Evolutionary conservation across 1,140 invertebrate genomes (phyloP).

Genomic region (Araneus ventricosus): DNA sequence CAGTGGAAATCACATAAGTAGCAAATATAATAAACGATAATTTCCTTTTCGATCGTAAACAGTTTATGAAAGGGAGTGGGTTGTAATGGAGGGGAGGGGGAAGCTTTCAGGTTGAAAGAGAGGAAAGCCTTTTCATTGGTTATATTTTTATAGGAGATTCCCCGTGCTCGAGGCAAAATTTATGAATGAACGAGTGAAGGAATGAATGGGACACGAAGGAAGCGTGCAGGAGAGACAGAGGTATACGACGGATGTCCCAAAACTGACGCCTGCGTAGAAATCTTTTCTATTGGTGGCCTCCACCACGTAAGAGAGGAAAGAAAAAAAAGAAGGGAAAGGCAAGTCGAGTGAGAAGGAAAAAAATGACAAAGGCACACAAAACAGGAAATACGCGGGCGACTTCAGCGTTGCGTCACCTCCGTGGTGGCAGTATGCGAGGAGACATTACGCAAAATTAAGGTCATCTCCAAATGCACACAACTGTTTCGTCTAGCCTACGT

Average conservation of each 20-base stretch:
- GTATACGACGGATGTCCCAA: constrained; percentile 19
- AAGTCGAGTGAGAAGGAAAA: neutral
- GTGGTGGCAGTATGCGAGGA: neutral
- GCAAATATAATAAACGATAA: constrained; percentile 1
- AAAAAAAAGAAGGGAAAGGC: neutral
- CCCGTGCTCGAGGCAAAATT: constrained; percentile 6
- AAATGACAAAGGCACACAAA: constrained; percentile 10
- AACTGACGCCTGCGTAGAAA: constrained; percentile 22
- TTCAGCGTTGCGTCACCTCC: constrained; percentile 9
- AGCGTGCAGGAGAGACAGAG: neutral
- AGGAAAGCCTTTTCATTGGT: constrained; percentile 12
- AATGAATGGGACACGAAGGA: neutral
- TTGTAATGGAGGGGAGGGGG: neutral
- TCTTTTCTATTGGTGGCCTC: constrained; percentile 29
- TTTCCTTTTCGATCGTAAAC: neutral
- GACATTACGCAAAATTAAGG: constrained; percentile 33
- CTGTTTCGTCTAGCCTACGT: constrained; percentile 35
- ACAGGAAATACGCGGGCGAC: constrained; percentile 35
- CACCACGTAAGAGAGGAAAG: neutral
- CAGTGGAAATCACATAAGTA: neutral
- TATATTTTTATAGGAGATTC: constrained; percentile 25
- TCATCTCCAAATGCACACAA: constrained; percentile 23
- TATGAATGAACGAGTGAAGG: constrained; percentile 13
- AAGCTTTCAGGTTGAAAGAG: neutral
- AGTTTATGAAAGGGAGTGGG: constrained; percentile 3